Conservation (phyloP, 1,140 invertebrate species). For the Octopus bimaculoides region DNA sequence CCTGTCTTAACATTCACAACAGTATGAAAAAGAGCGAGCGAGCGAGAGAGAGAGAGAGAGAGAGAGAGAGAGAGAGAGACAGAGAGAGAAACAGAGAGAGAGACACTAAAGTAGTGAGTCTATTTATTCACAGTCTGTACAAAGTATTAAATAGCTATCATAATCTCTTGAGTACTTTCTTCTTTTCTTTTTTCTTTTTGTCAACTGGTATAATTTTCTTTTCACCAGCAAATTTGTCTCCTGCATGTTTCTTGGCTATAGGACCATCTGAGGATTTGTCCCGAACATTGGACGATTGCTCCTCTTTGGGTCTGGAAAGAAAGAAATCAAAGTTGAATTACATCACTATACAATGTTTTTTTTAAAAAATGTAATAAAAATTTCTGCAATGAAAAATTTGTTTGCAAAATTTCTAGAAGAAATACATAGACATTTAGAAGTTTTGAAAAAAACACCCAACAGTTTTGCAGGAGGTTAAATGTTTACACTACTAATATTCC, state of each 20-base stretch:
- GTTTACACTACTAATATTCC: too few relatives aligned
- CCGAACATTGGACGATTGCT: conserved; percentile 3
- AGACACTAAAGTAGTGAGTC: conserved; percentile 16
- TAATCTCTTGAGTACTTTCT: conserved; percentile 82
- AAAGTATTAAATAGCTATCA: conserved; percentile 59
- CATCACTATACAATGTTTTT: too few relatives aligned
- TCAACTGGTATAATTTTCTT: conserved; percentile 56
- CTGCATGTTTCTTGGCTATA: conserved; percentile 78
- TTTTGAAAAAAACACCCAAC: too few relatives aligned
- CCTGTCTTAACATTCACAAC: background rate
- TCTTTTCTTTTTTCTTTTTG: conserved; percentile 74
- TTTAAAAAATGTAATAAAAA: too few relatives aligned
- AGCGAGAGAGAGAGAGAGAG: background rate
- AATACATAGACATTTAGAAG: too few relatives aligned
- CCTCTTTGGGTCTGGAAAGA: background rate
- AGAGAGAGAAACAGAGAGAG: background rate
- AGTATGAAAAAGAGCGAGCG: background rate
- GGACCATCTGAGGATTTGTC: conserved; percentile 62
- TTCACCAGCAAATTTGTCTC: conserved; percentile 69
- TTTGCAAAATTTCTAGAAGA: too few relatives aligned
- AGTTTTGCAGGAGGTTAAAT: too few relatives aligned
- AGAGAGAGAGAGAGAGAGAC: background rate
- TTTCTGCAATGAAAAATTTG: too few relatives aligned
- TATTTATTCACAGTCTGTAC: conserved; percentile 15
- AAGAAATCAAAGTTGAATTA: background rate